Percentiles rank a stretch among this genome's conserved stretches.
Conservation (phyloP, 2,113 vertebrate species). For the Xenotilapia longispinis region DNA sequence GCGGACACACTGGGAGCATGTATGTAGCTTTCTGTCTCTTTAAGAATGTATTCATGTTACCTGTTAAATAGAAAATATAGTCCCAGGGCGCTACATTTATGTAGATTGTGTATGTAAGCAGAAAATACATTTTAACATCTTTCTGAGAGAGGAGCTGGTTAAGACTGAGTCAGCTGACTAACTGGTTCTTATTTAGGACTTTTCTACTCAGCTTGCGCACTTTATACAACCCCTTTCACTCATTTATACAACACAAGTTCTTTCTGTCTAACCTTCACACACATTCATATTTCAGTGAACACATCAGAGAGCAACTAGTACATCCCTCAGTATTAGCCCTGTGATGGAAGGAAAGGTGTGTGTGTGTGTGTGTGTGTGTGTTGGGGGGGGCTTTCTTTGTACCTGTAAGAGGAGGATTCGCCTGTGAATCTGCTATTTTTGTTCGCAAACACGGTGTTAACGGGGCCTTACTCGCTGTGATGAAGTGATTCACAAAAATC, state of each 20-base stretch:
- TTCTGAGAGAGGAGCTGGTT: not conserved
- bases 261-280: not conserved
- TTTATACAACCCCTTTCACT: not conserved
- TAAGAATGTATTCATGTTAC: not conserved
- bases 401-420: not conserved
- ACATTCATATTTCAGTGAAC: not conserved
- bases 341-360: not conserved
- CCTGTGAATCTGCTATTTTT: not conserved
- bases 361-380: not conserved
- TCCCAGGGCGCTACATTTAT: accelerated
- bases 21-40: not conserved
- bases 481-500: slow-evolving; percentile 12
- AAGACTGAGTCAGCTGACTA: not conserved
- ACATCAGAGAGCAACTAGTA: not conserved
- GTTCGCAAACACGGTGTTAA: not conserved
- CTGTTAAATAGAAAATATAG: not conserved
- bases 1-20: accelerated
- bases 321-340: not conserved
- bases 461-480: not conserved
- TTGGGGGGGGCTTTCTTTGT: not conserved
- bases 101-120: not conserved
- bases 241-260: not conserved
- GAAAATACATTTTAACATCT: not conserved
- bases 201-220: not conserved
- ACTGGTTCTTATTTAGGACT: not conserved